Percentiles rank a stretch among this genome's conserved stretches.
These are phyloP conservation scores for Ictalurus punctatus DNA, from an alignment of 2,113 vertebrate species.

Conservation along the genomic window DNA sequence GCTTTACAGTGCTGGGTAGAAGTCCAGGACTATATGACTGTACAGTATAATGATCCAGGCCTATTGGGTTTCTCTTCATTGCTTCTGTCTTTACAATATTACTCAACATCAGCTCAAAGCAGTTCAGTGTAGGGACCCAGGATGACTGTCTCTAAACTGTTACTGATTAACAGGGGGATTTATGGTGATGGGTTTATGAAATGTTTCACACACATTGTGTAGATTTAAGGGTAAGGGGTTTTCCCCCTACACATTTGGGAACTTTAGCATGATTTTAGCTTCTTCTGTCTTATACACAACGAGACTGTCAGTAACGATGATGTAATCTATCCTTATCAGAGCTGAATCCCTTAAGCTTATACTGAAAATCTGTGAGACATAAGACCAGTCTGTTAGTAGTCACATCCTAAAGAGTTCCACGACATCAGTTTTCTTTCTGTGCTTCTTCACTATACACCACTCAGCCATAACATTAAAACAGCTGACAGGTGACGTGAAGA, in stretches of 20 bases:
- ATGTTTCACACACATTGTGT: background rate
- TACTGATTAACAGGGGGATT: conserved; percentile 6
- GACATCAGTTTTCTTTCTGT: background rate
- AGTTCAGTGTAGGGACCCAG: background rate
- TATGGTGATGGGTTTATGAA: background rate
- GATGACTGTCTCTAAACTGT: background rate
- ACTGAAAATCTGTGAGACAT: background rate
- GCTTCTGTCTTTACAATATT: background rate
- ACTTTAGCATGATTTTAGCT: background rate
- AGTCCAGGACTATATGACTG: background rate
- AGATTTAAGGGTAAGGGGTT: background rate
- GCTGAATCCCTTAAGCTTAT: background rate
- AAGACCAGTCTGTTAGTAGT: background rate
- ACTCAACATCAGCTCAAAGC: background rate
- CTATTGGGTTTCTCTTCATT: background rate
- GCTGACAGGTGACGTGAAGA: no score
- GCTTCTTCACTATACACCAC: background rate
- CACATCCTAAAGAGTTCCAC: background rate
- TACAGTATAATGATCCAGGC: background rate
- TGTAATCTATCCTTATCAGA: background rate
- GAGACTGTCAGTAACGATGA: background rate
- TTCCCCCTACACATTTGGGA: background rate
- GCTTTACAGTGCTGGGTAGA: background rate
- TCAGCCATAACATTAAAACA: no score
- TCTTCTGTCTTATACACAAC: background rate